phyloP scores from a whole-genome alignment of 2,113 vertebrate species.

The Nanger granti region DNA sequence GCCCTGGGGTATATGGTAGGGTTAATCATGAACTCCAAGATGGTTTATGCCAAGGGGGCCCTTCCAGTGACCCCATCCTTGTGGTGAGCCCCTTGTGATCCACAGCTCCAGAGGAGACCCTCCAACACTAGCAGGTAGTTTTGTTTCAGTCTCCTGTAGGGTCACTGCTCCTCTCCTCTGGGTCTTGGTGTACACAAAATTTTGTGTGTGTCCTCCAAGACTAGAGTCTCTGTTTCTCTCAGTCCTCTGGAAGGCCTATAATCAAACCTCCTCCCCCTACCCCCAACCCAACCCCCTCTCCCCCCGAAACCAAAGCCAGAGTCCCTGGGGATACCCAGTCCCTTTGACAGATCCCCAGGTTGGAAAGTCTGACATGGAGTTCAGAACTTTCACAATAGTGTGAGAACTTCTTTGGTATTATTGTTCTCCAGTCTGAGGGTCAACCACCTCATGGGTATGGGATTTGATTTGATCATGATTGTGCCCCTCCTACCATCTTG shows the following conservation, averaged over 20 bases:
- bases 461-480: neutral
- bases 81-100: neutral
- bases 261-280: neutral
- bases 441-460: accelerated
- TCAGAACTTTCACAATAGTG: neutral
- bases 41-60: neutral
- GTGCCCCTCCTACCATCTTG: neutral
- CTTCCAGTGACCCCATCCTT: neutral
- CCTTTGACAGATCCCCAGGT: neutral
- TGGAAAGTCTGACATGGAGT: neutral
- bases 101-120: neutral
- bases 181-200: neutral
- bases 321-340: neutral
- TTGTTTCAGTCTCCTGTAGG: neutral
- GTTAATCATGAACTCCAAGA: neutral
- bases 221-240: neutral
- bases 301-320: neutral
- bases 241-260: neutral
- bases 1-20: neutral
- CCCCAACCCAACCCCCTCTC: no score
- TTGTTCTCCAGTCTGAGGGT: neutral
- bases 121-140: neutral
- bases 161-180: neutral
- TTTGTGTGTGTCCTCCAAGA: neutral
- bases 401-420: neutral